These are phyloP conservation scores for Bubo bubo DNA, from an alignment of 2,113 vertebrate species.

Conservation along the genomic window DNA sequence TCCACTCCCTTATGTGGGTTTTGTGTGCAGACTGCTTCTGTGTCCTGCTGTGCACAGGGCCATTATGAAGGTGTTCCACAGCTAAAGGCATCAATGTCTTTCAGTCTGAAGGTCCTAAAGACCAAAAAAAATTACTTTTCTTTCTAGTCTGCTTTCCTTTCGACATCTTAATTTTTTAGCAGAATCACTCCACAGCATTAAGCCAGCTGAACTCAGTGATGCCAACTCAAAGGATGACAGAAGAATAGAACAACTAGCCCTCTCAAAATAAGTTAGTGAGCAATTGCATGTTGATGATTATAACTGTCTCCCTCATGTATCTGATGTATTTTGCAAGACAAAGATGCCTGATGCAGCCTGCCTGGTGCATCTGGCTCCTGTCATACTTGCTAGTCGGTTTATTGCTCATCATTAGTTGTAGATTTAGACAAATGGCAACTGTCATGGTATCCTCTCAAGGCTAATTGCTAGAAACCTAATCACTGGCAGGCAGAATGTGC, in stretches of 20 bases:
- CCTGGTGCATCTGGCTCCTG: background rate
- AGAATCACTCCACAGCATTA: background rate
- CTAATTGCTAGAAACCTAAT: conserved; percentile 61
- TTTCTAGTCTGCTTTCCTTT: background rate
- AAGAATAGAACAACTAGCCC: background rate
- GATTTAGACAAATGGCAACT: conserved; percentile 41
- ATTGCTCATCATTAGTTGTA: background rate
- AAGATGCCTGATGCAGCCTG: background rate
- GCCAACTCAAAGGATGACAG: background rate
- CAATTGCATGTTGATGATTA: background rate
- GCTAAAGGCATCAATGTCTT: background rate
- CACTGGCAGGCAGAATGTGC: background rate
- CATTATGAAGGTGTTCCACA: no score
- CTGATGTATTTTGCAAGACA: background rate
- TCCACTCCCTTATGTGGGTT: accelerated
- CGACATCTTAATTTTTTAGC: background rate
- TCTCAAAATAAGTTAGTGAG: background rate
- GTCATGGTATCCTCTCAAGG: background rate
- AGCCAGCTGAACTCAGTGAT: background rate
- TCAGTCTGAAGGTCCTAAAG: background rate
- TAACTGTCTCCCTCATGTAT: background rate
- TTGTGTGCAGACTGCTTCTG: accelerated
- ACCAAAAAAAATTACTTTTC: background rate
- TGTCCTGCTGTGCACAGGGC: background rate
- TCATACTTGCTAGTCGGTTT: background rate